These are phyloP conservation scores for Fistularia commersonii DNA, from an alignment of 2,797 vertebrate species.

Conservation along the genomic window DNA sequence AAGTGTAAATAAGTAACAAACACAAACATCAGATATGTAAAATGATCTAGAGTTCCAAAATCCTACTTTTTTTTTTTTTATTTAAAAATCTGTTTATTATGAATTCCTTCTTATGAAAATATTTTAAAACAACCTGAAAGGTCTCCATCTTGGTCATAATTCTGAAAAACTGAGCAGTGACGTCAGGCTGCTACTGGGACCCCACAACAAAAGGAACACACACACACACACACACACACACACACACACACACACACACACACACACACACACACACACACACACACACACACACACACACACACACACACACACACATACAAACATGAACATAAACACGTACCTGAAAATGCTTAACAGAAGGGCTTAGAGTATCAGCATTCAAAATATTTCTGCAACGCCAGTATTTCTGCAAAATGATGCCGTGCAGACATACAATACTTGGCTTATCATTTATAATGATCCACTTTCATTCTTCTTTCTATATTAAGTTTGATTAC, in stretches of 20 bases:
- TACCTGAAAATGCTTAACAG: slow-evolving; percentile 27
- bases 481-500: neutral
- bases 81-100: too few relatives aligned
- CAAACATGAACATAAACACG: slow-evolving; percentile 15
- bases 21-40: too few relatives aligned
- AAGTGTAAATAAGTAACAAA: too few relatives aligned
- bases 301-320: slow-evolving; percentile 19
- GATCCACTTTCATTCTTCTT: neutral
- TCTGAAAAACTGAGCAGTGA: too few relatives aligned
- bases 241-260: slow-evolving; percentile 23
- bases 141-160: too few relatives aligned
- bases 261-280: too few relatives aligned
- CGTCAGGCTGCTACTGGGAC: slow-evolving; percentile 13
- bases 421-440: slow-evolving; percentile 2
- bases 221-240: slow-evolving; percentile 5
- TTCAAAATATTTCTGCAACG: slow-evolving; percentile 14
- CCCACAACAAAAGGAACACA: slow-evolving; percentile 26
- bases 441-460: neutral
- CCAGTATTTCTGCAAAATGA: slow-evolving; percentile 9
- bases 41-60: too few relatives aligned
- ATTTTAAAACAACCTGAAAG: too few relatives aligned
- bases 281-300: slow-evolving; percentile 2
- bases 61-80: too few relatives aligned
- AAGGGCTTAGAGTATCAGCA: slow-evolving; percentile 22
- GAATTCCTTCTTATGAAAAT: too few relatives aligned